phyloP scores from a whole-genome alignment of 2,888 invertebrate species.

The Diarsia dahlii region DNA sequence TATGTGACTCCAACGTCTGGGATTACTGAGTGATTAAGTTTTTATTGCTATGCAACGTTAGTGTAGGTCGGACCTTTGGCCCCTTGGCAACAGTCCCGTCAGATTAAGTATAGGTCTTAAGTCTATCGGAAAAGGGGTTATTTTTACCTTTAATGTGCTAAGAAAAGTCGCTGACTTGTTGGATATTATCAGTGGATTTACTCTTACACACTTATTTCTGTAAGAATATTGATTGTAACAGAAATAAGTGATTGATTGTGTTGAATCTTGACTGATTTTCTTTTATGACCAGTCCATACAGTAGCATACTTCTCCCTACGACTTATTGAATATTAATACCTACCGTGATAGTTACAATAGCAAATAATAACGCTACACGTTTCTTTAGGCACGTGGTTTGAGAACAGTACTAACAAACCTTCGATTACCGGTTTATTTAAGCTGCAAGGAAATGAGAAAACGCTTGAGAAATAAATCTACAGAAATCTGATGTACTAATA shows the following conservation, averaged over 20 bases:
- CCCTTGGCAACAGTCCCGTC: constrained; percentile 10
- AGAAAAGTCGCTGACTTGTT: background rate
- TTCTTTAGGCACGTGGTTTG: constrained; percentile 33
- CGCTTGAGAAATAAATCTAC: constrained; percentile 13
- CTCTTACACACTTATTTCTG: background rate
- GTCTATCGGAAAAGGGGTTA: background rate
- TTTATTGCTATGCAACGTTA: constrained; percentile 37
- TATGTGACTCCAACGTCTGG: constrained; percentile 45
- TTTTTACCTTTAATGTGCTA: background rate
- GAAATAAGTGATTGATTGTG: no score
- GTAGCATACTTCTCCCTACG: constrained; percentile 4
- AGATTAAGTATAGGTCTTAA: background rate
- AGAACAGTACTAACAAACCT: constrained; percentile 49
- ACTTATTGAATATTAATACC: constrained; percentile 21
- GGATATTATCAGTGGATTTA: background rate
- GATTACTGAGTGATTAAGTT: constrained; percentile 41
- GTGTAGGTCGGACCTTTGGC: constrained; percentile 17
- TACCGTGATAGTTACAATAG: constrained; percentile 38
- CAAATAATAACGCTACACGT: constrained; percentile 28
- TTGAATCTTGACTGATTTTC: no score
- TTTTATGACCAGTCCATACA: background rate
- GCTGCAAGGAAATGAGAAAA: constrained; percentile 48
- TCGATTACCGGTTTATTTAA: constrained; percentile 51
- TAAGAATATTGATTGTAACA: no score
- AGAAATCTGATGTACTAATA: constrained; percentile 15